Evolutionary conservation across 2,797 vertebrate species (phyloP), one percentile per base, ranked within the genome.

Genomic region (Capromys pilorides): DNA sequence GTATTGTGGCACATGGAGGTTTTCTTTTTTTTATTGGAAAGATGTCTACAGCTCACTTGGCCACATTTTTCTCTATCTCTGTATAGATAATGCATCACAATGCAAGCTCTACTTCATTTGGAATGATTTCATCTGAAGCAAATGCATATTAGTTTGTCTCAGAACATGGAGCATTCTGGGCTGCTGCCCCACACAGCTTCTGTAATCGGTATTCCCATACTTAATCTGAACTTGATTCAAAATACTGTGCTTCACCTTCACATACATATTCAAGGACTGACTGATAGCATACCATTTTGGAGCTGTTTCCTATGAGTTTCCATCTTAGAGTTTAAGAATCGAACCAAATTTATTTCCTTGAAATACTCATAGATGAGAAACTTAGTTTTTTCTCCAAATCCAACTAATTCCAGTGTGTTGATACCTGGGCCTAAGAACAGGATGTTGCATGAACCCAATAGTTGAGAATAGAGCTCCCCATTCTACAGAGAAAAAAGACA

Each of bases 281-380:
- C 24, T 90, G n/a, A 86, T 91, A n/a, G 28, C 45, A 64, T 18
- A 66, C 5, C 10, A 67, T 49, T 16, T 54, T 82, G 45, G 64
- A 0, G 5, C 62, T 91, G 81, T 39, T 94, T 92, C 54, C 59
- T 84, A 31, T 18, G 26, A 73, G 66, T 95, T 22, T 19, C 2
- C 73, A 24, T 78, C 33, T 84, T 71, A 6, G 57, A 87, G 22
- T 83, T 96, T 84, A 66, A 59, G 54, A 95, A 80, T 49, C 64
- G 45, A 90, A 93, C 57, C 77, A 94, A 96, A 96, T 33, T 54
- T 31, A 94, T 96, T 96, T 89, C 24, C 51, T 77, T n/a, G 45
- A 62, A 93, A 12, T 86, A 26, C 62, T 31, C 28, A 41, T 39
- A 94, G 57, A 91, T 88, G 49, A 49, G 92, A 36, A 94, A 93